phyloP scores from a whole-genome alignment of 1,140 invertebrate species.

The Pseudomyrmex pallidus region DNA sequence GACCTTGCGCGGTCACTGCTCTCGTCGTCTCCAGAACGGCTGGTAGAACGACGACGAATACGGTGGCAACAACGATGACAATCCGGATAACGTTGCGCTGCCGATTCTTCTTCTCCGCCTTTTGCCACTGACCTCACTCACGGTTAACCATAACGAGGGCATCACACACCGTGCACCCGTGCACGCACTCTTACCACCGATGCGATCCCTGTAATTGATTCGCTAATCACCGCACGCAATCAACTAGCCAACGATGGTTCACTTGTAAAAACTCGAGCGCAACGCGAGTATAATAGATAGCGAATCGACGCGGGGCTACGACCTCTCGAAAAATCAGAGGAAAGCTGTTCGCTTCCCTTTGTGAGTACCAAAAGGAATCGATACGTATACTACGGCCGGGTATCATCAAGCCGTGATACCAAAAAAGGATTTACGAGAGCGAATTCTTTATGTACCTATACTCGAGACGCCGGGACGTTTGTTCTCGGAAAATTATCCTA shows the following conservation, averaged over 20 bases:
- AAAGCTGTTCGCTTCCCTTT: not conserved
- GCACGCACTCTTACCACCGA: conserved; percentile 70
- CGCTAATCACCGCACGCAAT: conserved; percentile 61
- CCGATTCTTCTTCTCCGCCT: conserved; percentile 77
- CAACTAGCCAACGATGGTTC: conserved; percentile 22
- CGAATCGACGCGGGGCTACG: conserved; percentile 2
- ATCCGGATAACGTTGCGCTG: conserved; percentile 57
- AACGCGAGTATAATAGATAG: not conserved
- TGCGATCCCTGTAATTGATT: conserved; percentile 60
- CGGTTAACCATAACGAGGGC: conserved; percentile 83
- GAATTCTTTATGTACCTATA: conserved; percentile 5
- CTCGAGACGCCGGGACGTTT: not conserved
- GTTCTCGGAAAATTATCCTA: conserved; percentile 3
- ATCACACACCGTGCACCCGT: conserved; percentile 79
- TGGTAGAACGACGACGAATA: conserved; percentile 51
- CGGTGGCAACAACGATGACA: conserved; percentile 65
- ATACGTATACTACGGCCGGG: not conserved
- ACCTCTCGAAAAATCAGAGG: not conserved
- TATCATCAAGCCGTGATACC: not conserved
- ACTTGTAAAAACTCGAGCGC: conserved; percentile 1
- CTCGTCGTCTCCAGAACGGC: conserved; percentile 42
- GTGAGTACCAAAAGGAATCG: not conserved
- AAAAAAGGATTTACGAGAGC: not conserved
- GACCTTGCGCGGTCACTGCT: conserved; percentile 67
- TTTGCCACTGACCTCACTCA: conserved; percentile 82